Evolutionary conservation across 2,113 vertebrate genomes (phyloP).

Genomic region (Corapipo altera): DNA sequence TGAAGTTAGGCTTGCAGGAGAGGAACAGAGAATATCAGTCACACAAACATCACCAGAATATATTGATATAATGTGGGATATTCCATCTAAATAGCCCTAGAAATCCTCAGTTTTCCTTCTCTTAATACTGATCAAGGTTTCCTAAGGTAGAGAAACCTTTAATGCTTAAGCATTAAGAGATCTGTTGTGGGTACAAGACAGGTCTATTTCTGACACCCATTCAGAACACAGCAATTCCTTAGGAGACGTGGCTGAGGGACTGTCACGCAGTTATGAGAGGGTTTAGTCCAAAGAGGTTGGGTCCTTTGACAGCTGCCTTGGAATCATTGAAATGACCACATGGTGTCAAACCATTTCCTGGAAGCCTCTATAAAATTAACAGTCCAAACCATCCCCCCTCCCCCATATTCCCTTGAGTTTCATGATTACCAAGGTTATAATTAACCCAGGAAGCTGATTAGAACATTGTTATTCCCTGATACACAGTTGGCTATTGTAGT

Average conservation of each 20-base stretch:
- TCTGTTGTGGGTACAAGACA: neutral
- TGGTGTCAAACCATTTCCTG: neutral
- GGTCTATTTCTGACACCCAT: neutral
- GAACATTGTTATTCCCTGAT: neutral
- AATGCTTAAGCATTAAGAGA: neutral
- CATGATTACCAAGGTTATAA: neutral
- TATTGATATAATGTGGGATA: neutral
- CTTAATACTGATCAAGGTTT: neutral
- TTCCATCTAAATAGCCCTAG: neutral
- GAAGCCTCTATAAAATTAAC: neutral
- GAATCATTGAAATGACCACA: neutral
- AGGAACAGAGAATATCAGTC: neutral
- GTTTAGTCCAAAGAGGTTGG: neutral
- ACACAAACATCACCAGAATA: neutral
- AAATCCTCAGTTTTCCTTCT: neutral
- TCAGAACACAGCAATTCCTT: neutral
- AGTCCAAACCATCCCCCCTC: neutral
- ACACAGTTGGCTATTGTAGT: neutral
- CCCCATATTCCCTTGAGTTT: neutral
- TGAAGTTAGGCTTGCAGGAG: neutral
- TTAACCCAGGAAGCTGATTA: neutral
- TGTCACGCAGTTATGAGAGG: neutral
- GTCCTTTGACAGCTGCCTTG: neutral
- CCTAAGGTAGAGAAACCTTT: neutral
- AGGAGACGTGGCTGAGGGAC: neutral